Conservation (phyloP, 2,888 invertebrate genomes). For the Nudaria mundana region DNA sequence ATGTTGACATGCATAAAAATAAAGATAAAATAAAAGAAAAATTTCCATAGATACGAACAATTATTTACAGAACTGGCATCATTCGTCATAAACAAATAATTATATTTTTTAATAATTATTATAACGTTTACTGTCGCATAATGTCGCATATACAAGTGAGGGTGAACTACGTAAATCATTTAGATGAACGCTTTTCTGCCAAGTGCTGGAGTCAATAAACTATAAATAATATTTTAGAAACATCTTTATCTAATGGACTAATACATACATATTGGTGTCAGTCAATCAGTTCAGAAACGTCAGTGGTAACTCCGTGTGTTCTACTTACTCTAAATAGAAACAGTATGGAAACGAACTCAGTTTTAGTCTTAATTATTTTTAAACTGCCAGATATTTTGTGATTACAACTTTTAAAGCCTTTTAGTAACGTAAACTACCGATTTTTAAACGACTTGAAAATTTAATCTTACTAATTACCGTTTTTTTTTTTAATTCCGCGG, state of each 20-base stretch:
- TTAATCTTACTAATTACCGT: too few relatives aligned
- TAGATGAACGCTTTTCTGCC: slow-evolving; percentile 32
- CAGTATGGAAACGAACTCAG: slow-evolving; percentile 7
- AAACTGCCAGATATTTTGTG: too few relatives aligned
- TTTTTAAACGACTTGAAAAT: too few relatives aligned
- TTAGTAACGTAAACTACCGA: too few relatives aligned
- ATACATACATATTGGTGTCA: slow-evolving; percentile 64
- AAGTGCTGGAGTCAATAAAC: slow-evolving; percentile 29
- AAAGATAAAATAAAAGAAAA: slow-evolving; percentile 1
- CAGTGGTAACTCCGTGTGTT: slow-evolving; percentile 29
- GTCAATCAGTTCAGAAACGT: slow-evolving; percentile 40
- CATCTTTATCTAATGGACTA: slow-evolving; percentile 64
- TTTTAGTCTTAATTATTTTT: neutral
- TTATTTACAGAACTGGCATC: slow-evolving; percentile 32
- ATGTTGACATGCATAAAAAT: slow-evolving; percentile 22
- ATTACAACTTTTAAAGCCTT: too few relatives aligned
- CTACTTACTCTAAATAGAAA: slow-evolving; percentile 15
- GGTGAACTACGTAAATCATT: slow-evolving; percentile 27
- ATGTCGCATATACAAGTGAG: slow-evolving; percentile 14
- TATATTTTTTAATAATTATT: slow-evolving; percentile 23
- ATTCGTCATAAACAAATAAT: slow-evolving; percentile 27
- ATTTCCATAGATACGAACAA: slow-evolving; percentile 2
- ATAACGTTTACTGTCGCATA: slow-evolving; percentile 18
- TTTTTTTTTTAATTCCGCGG: too few relatives aligned
- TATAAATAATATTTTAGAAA: slow-evolving; percentile 35